Percentiles rank a stretch among this genome's conserved stretches.
Evolutionary conservation across 2,888 invertebrate species (phyloP).

Genomic region (Heliconius aoede): DNA sequence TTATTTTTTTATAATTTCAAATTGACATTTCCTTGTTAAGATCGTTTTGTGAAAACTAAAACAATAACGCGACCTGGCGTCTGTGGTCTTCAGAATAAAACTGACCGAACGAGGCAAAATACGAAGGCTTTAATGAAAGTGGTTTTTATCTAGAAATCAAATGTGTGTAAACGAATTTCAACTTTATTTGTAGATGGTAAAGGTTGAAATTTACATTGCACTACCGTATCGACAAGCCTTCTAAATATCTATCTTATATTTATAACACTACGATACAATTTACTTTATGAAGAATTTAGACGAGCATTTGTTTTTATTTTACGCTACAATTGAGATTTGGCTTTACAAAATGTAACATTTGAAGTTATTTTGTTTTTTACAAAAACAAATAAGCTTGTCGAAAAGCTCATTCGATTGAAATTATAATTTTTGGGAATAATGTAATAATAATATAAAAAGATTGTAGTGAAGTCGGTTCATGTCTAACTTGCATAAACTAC

Average conservation of each 20-base stretch:
- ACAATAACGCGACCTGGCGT: constrained; percentile 39
- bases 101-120: constrained; percentile 40
- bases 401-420: background rate
- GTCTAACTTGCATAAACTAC: background rate
- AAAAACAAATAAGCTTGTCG: background rate
- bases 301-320: constrained; percentile 3
- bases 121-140: constrained; percentile 35
- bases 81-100: constrained; percentile 43
- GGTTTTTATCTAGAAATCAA: constrained; percentile 6
- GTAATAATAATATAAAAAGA: too few relatives aligned
- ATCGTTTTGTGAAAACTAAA: background rate
- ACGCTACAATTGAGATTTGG: background rate
- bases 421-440: background rate
- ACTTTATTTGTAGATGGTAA: background rate
- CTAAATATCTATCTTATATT: background rate
- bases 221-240: background rate
- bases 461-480: background rate
- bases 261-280: background rate
- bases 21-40: background rate
- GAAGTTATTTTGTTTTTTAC: background rate
- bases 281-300: background rate
- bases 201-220: background rate
- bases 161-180: background rate
- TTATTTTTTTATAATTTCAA: background rate
- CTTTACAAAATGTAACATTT: background rate